Evolutionary conservation across 2,888 invertebrate species (phyloP).

Genomic region (Ophioninae sp.): DNA sequence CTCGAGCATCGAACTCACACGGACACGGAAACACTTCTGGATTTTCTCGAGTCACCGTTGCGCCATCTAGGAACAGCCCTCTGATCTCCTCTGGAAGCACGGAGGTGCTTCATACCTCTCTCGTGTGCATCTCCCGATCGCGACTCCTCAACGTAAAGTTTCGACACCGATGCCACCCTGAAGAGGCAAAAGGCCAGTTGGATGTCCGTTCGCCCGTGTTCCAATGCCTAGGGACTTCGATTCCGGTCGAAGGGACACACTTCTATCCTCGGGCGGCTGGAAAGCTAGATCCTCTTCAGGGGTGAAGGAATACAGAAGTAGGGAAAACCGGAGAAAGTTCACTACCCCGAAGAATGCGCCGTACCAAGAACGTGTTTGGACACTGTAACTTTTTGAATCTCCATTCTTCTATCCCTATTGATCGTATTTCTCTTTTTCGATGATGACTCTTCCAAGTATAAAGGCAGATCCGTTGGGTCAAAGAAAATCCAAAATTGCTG

Average conservation of each 20-base stretch:
- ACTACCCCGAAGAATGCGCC: background rate
- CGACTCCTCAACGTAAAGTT: conserved; percentile 65
- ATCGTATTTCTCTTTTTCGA: background rate
- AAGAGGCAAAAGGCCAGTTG: conserved; percentile 70
- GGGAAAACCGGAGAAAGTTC: conserved; percentile 37
- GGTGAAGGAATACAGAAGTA: conserved; percentile 13
- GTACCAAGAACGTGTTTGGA: background rate
- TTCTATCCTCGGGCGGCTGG: conserved; percentile 45
- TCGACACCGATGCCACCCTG: conserved; percentile 66
- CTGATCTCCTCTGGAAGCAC: conserved; percentile 33
- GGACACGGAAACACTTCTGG: conserved; percentile 16
- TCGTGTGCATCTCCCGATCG: conserved; percentile 48
- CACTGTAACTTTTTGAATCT: background rate
- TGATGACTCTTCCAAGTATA: too few relatives aligned
- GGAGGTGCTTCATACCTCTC: background rate
- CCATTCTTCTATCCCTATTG: background rate
- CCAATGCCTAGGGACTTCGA: conserved; percentile 66
- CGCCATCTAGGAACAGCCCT: conserved; percentile 35
- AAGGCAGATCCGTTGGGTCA: too few relatives aligned
- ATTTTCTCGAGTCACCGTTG: conserved; percentile 25
- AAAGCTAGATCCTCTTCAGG: conserved; percentile 28
- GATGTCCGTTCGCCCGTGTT: conserved; percentile 70
- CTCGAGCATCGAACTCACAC: background rate
- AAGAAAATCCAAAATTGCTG: too few relatives aligned
- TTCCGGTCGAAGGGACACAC: conserved; percentile 66